These are phyloP conservation scores for Solenopsis invicta DNA, from an alignment of 1,140 invertebrate species.

Conservation along the genomic window DNA sequence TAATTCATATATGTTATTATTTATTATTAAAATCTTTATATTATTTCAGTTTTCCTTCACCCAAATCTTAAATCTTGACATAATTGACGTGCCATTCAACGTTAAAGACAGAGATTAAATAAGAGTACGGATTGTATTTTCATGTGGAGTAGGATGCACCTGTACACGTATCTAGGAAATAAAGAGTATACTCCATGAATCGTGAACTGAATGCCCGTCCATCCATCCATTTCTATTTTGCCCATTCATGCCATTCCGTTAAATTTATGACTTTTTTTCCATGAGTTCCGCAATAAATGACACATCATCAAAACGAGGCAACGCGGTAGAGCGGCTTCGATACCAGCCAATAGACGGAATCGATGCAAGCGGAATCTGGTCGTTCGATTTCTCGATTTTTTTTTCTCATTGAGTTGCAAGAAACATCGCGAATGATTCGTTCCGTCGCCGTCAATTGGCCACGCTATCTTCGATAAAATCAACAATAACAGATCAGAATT, in stretches of 20 bases:
- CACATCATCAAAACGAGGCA: slow-evolving; percentile 20
- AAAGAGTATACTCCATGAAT: not conserved
- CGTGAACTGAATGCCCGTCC: slow-evolving; percentile 14
- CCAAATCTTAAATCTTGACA: not conserved
- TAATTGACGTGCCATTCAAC: not conserved
- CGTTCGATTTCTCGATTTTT: slow-evolving; percentile 42
- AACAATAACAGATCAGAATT: slow-evolving; percentile 19
- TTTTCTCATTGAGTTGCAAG: slow-evolving; percentile 18
- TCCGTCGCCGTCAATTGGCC: slow-evolving; percentile 29
- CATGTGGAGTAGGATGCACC: not conserved
- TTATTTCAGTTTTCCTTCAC: not conserved
- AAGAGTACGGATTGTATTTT: not conserved
- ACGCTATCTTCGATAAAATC: slow-evolving; percentile 40
- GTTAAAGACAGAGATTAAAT: not conserved
- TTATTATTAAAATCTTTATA: not conserved
- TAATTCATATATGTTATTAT: not conserved
- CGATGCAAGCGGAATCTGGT: slow-evolving; percentile 29
- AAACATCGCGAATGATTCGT: slow-evolving; percentile 38
- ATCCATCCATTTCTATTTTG: slow-evolving; percentile 24
- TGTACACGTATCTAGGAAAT: not conserved
- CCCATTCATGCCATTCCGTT: slow-evolving; percentile 19
- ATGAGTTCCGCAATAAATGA: slow-evolving; percentile 44
- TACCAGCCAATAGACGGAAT: slow-evolving; percentile 27
- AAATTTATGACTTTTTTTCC: slow-evolving; percentile 17
- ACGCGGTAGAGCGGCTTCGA: slow-evolving; percentile 17